Base-by-base conservation (phyloP, 2,888 invertebrate species). In the Sinopyrophorus schimmeli region DNA sequence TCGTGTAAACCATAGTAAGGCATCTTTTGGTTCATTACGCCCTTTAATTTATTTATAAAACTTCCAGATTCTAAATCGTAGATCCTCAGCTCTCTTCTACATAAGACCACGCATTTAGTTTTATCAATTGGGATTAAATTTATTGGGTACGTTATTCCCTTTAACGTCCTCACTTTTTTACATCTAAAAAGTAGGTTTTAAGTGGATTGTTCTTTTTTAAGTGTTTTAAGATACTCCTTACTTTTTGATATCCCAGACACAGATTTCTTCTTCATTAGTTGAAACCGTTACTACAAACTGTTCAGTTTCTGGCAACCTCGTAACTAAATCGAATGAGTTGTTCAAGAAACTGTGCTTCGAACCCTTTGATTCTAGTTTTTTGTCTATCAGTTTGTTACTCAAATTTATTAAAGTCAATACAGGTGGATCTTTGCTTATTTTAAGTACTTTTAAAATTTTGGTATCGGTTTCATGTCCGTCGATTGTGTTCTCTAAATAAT, bases 11-110 rank as follows among this genome's bases (percentile, higher is more conserved):
- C 92, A 73, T 87, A 93, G 71, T 83, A 92, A 46, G 92, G 91
- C 91, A 92, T 90, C 73, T 90, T 91, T 71, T 92, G 91, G 76
- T 92, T 92, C 89, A 92, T 92, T 16, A 92, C 89, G 20, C 89
- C 89, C 67, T 89, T 87, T 30, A 91, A 72, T 24, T 88, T 84
- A 6, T 86, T 84, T 63, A 87, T 65, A 69, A 84, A 81, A 56
- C 74, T 77, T 52, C 90, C 92, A 72, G 84, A 81, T 63, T 92
- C 83, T 39, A 92, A 74, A 71, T 92, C 85, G 63, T 89, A 89
- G 24, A 91, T 83, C 60, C 84, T 78, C 17, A 93, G 80, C 69
- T 92, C 92, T 23, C 92, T 77, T 44, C 86, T 80, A 67, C 92
- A 92, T 35, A 92, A 76, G 42, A 92, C 87, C 54, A 92, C 86